These are phyloP conservation scores for Pristionchus maxplancki DNA, from an alignment of 2,888 invertebrate genomes.

Conservation along the genomic window DNA sequence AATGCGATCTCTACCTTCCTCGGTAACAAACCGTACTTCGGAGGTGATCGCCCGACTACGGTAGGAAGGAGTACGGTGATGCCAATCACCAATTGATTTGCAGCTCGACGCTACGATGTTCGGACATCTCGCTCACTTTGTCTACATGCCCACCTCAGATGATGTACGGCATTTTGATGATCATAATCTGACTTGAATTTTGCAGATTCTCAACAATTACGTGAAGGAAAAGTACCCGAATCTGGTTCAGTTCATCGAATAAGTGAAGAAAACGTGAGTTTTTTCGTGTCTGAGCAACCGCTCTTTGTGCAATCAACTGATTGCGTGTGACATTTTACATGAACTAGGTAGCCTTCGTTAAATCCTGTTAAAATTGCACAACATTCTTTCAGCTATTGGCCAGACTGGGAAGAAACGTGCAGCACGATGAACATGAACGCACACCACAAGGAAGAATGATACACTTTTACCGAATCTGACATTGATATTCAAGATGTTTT, in stretches of 20 bases:
- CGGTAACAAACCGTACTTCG: conserved; percentile 15
- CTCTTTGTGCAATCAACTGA: too few relatives aligned
- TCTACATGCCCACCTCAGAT: background rate
- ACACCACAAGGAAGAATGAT: background rate
- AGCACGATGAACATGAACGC: conserved; percentile 44
- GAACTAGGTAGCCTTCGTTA: too few relatives aligned
- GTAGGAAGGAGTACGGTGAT: background rate
- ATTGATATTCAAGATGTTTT: too few relatives aligned
- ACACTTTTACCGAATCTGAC: too few relatives aligned
- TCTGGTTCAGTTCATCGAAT: background rate
- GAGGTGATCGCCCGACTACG: conserved; percentile 11
- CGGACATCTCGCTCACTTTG: background rate
- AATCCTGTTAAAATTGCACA: too few relatives aligned
- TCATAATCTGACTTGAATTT: background rate
- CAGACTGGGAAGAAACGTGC: conserved; percentile 50
- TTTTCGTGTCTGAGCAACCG: too few relatives aligned
- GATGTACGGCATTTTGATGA: background rate
- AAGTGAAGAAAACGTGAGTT: conserved; percentile 16
- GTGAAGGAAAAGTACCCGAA: background rate
- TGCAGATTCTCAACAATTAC: background rate
- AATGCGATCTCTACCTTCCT: background rate
- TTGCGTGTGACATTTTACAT: too few relatives aligned
- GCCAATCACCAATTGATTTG: background rate
- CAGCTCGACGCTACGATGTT: conserved; percentile 38
- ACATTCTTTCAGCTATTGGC: conserved; percentile 43